A percentile compares a stretch with the other conserved stretches of the same genome.
Evolutionary conservation across 2,797 vertebrate genomes (phyloP).

Genomic region (Hafferia zeledoni): DNA sequence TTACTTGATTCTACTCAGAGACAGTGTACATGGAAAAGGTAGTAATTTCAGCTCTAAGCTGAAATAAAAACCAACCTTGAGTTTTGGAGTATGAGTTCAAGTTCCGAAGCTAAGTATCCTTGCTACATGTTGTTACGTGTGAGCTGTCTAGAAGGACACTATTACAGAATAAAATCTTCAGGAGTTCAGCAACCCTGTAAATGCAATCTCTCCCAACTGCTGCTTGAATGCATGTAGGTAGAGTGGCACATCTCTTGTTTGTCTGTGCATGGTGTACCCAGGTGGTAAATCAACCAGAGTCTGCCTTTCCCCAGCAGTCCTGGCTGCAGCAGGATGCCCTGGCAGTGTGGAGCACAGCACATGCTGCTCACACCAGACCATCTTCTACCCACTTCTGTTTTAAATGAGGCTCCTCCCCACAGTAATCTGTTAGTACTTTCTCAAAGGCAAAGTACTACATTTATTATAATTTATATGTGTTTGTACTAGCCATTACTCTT

Average conservation of each 20-base stretch:
- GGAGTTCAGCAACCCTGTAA: background rate
- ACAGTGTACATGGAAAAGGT: background rate
- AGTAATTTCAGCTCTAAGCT: background rate
- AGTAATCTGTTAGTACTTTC: background rate
- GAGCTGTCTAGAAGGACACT: background rate
- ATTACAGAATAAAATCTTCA: background rate
- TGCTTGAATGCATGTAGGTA: background rate
- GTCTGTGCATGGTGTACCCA: background rate
- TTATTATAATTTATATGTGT: background rate
- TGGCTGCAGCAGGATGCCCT: background rate
- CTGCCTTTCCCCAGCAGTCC: background rate
- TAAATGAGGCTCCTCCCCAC: background rate
- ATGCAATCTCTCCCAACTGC: background rate
- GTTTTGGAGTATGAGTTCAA: background rate
- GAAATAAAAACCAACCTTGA: background rate
- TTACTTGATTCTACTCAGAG: background rate
- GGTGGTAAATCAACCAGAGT: background rate
- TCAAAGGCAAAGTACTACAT: background rate
- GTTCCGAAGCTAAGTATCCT: background rate
- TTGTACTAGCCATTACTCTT: background rate
- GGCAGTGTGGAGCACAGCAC: background rate
- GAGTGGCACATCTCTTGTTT: background rate
- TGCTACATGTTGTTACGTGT: background rate
- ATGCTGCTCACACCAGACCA: background rate
- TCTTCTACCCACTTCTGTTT: background rate